These are phyloP conservation scores for Andrena dorsata DNA, from an alignment of 2,888 invertebrate genomes.

Conservation along the genomic window DNA sequence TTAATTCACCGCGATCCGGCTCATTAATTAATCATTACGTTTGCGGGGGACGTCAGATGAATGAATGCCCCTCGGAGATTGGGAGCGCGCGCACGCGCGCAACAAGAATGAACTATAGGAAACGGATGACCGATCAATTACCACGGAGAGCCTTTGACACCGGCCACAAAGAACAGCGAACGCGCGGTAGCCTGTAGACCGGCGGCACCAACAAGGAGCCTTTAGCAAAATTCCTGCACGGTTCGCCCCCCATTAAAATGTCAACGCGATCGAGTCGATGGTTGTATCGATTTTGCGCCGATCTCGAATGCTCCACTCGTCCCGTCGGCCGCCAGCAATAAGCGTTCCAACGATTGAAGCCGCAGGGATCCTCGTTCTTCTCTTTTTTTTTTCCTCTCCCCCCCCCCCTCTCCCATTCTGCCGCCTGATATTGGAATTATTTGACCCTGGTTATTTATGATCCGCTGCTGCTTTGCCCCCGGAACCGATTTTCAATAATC, in stretches of 20 bases:
- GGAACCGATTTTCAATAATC: constrained; percentile 46
- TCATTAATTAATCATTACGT: constrained; percentile 68
- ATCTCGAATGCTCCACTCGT: constrained; percentile 20
- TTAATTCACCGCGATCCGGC: constrained; percentile 38
- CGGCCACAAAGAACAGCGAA: constrained; percentile 53
- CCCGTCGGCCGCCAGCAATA: constrained; percentile 27
- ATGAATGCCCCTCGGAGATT: constrained; percentile 46
- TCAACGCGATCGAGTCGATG: neutral
- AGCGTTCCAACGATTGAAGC: constrained; percentile 25
- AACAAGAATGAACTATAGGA: constrained; percentile 60
- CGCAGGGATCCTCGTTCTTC: neutral
- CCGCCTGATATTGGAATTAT: constrained; percentile 32
- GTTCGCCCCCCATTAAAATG: constrained; percentile 1
- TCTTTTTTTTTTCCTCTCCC: neutral
- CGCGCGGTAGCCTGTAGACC: neutral
- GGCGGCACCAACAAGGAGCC: constrained; percentile 10
- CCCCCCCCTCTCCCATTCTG: too few species aligned
- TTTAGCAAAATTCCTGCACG: constrained; percentile 17
- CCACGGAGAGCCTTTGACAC: constrained; percentile 47
- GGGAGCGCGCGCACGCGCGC: constrained; percentile 41
- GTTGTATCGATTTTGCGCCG: constrained; percentile 32
- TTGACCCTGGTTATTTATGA: constrained; percentile 48
- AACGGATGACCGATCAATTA: constrained; percentile 68
- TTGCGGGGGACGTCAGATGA: constrained; percentile 51
- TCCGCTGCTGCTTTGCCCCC: constrained; percentile 5